Evolutionary conservation across 2,113 vertebrate genomes (phyloP).

Genomic region (Procapra przewalskii): DNA sequence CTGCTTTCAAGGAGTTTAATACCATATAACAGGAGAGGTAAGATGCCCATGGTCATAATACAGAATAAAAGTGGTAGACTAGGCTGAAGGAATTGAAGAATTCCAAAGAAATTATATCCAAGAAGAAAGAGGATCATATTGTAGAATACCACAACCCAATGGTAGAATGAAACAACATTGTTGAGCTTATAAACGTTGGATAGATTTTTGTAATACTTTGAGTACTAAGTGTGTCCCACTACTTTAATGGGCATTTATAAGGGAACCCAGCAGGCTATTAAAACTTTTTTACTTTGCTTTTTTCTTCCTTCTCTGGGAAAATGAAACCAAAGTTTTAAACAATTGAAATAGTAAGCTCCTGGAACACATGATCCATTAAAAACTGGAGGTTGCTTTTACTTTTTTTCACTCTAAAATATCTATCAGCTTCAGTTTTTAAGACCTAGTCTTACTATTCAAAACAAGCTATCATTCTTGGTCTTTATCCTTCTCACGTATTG

Average conservation of each 20-base stretch:
- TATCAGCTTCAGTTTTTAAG: not conserved
- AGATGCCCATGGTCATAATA: not conserved
- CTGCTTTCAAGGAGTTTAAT: not conserved
- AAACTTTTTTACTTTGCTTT: not conserved
- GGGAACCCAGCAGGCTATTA: not conserved
- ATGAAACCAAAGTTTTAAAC: slow-evolving; percentile 20
- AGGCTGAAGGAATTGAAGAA: not conserved
- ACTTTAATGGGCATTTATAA: not conserved
- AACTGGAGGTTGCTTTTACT: not conserved
- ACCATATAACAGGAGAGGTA: not conserved
- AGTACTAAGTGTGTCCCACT: not conserved
- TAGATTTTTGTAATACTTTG: not conserved
- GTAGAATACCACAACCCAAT: not conserved
- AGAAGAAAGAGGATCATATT: not conserved
- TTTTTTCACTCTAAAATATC: not conserved
- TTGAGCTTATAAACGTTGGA: not conserved
- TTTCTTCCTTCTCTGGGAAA: not conserved
- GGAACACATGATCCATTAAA: not conserved
- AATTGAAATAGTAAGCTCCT: not conserved
- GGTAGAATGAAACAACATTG: not conserved
- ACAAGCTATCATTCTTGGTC: not conserved
- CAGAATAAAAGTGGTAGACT: not conserved
- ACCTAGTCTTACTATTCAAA: not conserved
- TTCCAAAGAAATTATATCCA: not conserved
- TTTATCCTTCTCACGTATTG: not conserved